Evolutionary conservation across 2,113 vertebrate species (phyloP), one percentile per base, ranked within the genome.

Genomic region (Myrmecophaga tridactyla): DNA sequence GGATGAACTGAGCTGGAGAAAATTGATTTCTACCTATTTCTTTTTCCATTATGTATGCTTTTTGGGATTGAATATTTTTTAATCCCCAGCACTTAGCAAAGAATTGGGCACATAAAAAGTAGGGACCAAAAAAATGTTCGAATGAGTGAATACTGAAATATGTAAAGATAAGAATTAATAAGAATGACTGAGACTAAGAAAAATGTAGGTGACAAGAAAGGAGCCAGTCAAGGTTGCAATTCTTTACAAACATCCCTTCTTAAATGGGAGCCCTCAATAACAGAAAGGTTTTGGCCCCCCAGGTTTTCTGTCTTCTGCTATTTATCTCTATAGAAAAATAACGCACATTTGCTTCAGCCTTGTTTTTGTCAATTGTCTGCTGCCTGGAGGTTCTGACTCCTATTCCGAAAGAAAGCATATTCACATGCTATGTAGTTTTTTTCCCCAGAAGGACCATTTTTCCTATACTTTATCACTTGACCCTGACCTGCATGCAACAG

Each of bases 291-390:
- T 82, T 34, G 7, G 4, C 25, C 13, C 4, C 20, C 13, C 4
- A 56, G 41, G 13, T 65, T 8, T 69, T 78, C 4, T 31, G 58
- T 58, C 17, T 17, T 23, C 77, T 62, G 27, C 29, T 41, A 1
- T 89, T 89, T 92, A 51, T 62, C 53, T 82, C 89, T 23, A 53
- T 31, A 70, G 80, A 56, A 82, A 96, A 94, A 73, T 25, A 90
- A 82, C 23, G 21, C 31, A 75, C 6, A 60, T 89, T 93, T 94
- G 25, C 63, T 84, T 84, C 10, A 81, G 31, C 83, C 58, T 78
- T 89, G 17, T 15, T 70, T 94, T 93, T 86, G 34, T 9, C 89
- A 92, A 9, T 75, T 84, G 3, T 53, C 48, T 86, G n/a, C 65
- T 92, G 36, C 21, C n/a, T 94, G 51, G 29, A 76, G 13, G 20